Percentiles rank a stretch among this genome's conserved stretches.
Conservation (phyloP, 2,888 invertebrate genomes). For the Pristionchus maxplancki region DNA sequence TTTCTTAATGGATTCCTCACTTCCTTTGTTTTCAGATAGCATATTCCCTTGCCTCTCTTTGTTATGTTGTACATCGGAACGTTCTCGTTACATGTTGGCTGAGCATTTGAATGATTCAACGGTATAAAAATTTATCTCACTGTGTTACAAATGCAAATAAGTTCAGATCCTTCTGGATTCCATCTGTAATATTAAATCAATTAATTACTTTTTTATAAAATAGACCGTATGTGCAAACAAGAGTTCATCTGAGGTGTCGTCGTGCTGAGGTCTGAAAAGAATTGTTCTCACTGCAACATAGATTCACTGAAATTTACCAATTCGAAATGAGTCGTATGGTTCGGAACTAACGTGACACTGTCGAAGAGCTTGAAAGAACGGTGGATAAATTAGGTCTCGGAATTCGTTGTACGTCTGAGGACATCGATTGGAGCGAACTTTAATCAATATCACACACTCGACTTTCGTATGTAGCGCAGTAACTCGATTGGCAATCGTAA, state of each 20-base stretch:
- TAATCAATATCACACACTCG: not conserved
- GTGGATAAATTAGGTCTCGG: not conserved
- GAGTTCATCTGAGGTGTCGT: not conserved
- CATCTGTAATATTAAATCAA: not conserved
- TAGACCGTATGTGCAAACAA: not conserved
- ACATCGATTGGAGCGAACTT: not conserved
- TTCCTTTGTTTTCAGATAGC: too few species aligned
- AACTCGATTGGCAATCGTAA: not conserved
- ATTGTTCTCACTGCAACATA: too few species aligned
- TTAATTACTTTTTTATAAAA: not conserved
- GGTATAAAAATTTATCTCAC: not conserved
- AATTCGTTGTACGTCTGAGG: not conserved
- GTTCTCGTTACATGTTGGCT: not conserved
- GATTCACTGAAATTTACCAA: too few species aligned
- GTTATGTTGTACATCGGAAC: not conserved
- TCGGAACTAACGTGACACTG: not conserved
- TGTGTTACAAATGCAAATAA: not conserved
- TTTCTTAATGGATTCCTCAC: too few species aligned
- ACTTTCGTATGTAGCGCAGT: not conserved
- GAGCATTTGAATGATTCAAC: too few species aligned
- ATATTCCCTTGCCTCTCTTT: not conserved
- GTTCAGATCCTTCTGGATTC: not conserved
- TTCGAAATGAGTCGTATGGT: not conserved
- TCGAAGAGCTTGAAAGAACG: not conserved
- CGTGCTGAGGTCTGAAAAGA: too few species aligned